Base-by-base conservation (phyloP, 1,140 invertebrate genomes). In the Aphidius gifuensis region DNA sequence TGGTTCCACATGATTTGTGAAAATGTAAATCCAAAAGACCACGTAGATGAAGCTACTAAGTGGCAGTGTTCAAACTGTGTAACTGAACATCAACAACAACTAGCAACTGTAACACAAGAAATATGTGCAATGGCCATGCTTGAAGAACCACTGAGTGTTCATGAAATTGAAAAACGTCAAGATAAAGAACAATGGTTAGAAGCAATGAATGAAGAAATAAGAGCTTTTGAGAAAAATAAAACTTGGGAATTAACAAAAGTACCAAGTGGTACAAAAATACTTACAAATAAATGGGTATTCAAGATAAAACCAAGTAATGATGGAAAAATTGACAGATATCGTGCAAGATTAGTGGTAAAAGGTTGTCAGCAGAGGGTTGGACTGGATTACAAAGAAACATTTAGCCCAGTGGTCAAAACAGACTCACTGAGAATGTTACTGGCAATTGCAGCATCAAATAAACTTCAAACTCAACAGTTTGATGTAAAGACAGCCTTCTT, bases 401-500 rank as follows among this genome's bases (percentile, higher is more conserved):
- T 58, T 58, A 32, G 6, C 5, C 32, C 56, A n/a, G 43, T 47
- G 9, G 47, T 48, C 4, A 44, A 43, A 43, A 5, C 1, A n/a
- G 23, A 46, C 1, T 40, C 38, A 6, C 7, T 60, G 5, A 45
- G 56, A 32, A 62, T 74, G 21, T 47, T 83, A 9, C 61, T 83
- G 6, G 65, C 74, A 3, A 51, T 81, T 60, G 68, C 76, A 63
- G 70, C 58, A 61, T 55, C 74, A 70, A 70, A 66, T 65, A 66
- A 74, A 67, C 61, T 76, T 49, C 39, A 72, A 50, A 60, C 75
- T 38, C 46, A 69, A 58, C 74, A 80, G 16, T 69, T 77, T 60
- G 80, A 82, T 66, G 69, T 75, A 0, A 72, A 71, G 55, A 76
- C 75, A 23, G 81, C 80, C 0, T 83, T 78, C 66, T 69, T 79